Evolutionary conservation across 2,888 invertebrate species (phyloP).

Genomic region (Leptopilina drosophilae): DNA sequence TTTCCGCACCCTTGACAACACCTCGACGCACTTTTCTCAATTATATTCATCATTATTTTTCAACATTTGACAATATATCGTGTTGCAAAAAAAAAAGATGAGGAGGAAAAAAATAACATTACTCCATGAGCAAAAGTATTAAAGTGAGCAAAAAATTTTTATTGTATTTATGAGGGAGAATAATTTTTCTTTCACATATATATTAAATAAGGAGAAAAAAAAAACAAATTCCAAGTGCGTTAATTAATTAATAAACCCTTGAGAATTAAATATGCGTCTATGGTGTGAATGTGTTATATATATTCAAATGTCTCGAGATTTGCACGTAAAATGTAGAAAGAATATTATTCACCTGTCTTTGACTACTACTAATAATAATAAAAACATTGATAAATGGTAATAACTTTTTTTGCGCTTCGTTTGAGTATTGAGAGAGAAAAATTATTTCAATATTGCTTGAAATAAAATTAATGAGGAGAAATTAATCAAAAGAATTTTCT

Average conservation of each 20-base stretch:
- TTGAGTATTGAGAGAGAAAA: too few species aligned
- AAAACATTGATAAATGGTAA: too few species aligned
- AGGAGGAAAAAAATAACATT: neutral
- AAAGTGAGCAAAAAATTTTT: neutral
- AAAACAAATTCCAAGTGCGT: neutral
- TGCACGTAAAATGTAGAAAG: neutral
- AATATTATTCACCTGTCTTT: too few species aligned
- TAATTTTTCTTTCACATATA: neutral
- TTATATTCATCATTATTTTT: neutral
- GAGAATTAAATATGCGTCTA: neutral
- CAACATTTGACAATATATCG: neutral
- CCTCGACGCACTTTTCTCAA: neutral
- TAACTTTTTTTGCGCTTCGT: too few species aligned
- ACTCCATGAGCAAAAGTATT: neutral
- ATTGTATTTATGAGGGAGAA: neutral
- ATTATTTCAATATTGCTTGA: too few species aligned
- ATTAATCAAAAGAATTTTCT: too few species aligned
- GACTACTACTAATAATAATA: too few species aligned
- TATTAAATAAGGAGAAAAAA: too few species aligned
- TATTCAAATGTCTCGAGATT: neutral
- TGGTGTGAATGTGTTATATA: neutral
- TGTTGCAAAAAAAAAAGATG: too few species aligned
- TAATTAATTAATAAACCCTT: neutral
- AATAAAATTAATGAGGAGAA: too few species aligned
- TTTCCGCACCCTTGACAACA: constrained; percentile 20